Percentiles rank a stretch among this genome's conserved stretches.
These are phyloP conservation scores for Premnoplex brunnescens DNA, from an alignment of 2,797 vertebrate genomes.

Conservation along the genomic window DNA sequence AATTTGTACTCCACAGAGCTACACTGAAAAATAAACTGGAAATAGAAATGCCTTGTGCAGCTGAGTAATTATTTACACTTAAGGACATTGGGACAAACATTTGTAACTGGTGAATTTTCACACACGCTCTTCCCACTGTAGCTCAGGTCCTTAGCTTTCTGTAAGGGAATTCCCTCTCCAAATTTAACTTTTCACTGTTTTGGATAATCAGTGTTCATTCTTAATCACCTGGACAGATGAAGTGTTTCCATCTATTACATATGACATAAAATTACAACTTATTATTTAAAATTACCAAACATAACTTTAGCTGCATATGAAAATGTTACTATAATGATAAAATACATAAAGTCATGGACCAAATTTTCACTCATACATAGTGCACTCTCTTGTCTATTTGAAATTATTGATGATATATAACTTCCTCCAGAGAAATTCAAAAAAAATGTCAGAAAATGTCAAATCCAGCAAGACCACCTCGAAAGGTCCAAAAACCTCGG, in stretches of 20 bases:
- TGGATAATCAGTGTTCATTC: neutral
- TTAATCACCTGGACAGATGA: neutral
- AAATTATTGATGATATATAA: neutral
- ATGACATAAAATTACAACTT: neutral
- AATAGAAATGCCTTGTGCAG: neutral
- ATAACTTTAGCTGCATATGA: neutral
- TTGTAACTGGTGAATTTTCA: neutral
- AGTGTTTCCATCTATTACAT: neutral
- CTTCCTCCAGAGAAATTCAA: constrained; percentile 32
- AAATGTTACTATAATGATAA: neutral
- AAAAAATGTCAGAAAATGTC: constrained; percentile 56
- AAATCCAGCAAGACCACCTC: neutral
- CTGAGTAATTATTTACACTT: neutral
- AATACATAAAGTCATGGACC: neutral
- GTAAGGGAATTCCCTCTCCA: neutral
- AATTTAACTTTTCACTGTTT: neutral
- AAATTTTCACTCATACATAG: neutral
- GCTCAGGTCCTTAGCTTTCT: neutral
- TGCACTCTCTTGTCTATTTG: neutral
- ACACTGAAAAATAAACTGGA: neutral
- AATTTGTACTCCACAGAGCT: neutral
- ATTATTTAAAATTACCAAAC: neutral
- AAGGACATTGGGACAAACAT: neutral
- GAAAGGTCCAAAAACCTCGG: neutral
- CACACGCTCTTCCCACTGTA: neutral